Evolutionary conservation across 1,140 invertebrate genomes (phyloP), one percentile per base, ranked within the genome.

Genomic region (Chironomus striatipennis): DNA sequence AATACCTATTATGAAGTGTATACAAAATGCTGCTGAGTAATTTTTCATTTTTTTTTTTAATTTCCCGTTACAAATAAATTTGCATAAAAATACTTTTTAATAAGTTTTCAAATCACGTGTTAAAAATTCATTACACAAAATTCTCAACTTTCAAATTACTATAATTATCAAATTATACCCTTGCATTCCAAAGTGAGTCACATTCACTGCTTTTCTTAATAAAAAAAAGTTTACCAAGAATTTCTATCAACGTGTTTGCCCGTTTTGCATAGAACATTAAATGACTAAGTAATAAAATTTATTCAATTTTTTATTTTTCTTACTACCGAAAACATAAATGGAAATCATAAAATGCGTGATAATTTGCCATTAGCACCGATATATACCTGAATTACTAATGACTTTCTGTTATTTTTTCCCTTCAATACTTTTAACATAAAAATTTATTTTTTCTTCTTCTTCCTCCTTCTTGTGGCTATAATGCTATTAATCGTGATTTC

Each of bases 341-440:
- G 47, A 57, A 57, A 57, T 57, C 24, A 34, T n/a, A 57, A 57
- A 70, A n/a, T 70, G 65, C 65, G 65, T 70, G 65, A 70, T 70
- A 70, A 70, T 70, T 70, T 21, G 20, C 65, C 65, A 70, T 70
- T 70, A 70, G 65, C 65, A 70, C 65, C 65, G 17, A n/a, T 17
- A 21, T 20, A 57, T n/a, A 57, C 47, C n/a, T 57, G 47, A 70
- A 70, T 70, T 17, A 20, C 65, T 70, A 70, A 70, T 70, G 65
- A 70, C 65, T 70, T 70, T 17, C 64, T n/a, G 10, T n/a, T 67
- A n/a, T n/a, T n/a, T n/a, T n/a, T 57, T 57, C n/a, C 9, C 47
- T n/a, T 10, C 10, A 10, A 12, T n/a, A 57, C 47, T 12, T 57
- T n/a, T 47, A 47, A 8, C 43, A 47, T 9, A n/a, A n/a, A n/a